Conservation (phyloP, 2,113 vertebrate genomes). For the Bungarus multicinctus region DNA sequence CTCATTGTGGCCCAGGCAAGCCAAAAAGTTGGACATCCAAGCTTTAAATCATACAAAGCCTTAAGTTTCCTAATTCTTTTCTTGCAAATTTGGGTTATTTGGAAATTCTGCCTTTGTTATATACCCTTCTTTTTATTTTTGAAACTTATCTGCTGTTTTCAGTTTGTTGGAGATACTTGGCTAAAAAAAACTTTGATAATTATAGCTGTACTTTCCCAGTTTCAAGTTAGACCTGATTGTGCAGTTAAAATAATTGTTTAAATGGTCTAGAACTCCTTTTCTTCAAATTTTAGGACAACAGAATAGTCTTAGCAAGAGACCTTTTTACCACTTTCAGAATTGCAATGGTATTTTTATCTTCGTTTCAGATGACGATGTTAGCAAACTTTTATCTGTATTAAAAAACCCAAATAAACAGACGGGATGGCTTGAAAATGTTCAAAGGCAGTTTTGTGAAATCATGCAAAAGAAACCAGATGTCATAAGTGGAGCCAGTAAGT, state of each 20-base stretch:
- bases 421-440: constrained; percentile 77
- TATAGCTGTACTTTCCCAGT: neutral
- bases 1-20: neutral
- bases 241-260: neutral
- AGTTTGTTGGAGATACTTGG: neutral
- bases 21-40: neutral
- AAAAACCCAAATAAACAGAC: constrained; percentile 66
- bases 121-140: neutral
- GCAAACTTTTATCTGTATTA: constrained; percentile 69
- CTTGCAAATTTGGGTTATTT: neutral
- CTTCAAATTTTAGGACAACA: neutral
- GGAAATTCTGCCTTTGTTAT: neutral
- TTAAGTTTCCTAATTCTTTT: neutral
- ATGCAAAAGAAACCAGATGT: constrained; percentile 73
- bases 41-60: neutral
- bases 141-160: neutral
- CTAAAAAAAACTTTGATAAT: neutral
- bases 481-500: constrained; percentile 78
- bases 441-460: constrained; percentile 75
- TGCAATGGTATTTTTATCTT: constrained; percentile 14
- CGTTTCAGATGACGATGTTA: constrained; percentile 78
- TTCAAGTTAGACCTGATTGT: neutral
- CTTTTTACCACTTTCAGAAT: neutral
- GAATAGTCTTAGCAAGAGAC: neutral
- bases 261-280: neutral